Conservation (phyloP, 2,113 vertebrate genomes). For the Trachemys scripta region DNA sequence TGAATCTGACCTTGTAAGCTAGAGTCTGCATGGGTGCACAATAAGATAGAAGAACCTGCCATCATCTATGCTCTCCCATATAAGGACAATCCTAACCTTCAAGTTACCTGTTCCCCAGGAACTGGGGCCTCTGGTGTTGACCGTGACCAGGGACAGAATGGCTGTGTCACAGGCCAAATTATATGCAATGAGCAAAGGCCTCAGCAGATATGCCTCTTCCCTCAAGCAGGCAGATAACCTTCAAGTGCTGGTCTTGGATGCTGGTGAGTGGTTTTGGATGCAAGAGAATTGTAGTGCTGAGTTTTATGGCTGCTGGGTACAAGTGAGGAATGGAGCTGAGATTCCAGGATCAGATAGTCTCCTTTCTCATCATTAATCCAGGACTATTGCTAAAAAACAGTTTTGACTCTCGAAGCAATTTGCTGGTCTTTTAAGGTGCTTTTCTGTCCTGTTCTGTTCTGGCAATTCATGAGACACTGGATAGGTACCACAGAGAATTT, state of each 20-base stretch:
- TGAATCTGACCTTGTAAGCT: not conserved
- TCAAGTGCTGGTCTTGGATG: not conserved
- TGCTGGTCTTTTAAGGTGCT: not conserved
- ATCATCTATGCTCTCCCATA: not conserved
- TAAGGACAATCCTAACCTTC: not conserved
- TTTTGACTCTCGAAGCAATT: not conserved
- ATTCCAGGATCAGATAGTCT: not conserved
- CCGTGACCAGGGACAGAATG: not conserved
- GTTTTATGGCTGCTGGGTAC: not conserved
- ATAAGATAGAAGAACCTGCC: not conserved
- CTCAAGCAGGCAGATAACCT: not conserved
- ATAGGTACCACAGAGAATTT: not conserved
- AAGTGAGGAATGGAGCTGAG: not conserved
- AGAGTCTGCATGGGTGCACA: not conserved
- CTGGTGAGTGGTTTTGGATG: no score
- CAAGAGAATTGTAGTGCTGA: no score
- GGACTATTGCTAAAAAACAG: not conserved
- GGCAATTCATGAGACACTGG: not conserved
- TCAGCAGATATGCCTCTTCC: not conserved
- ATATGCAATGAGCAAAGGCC: not conserved
- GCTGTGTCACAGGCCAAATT: not conserved
- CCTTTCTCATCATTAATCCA: not conserved
- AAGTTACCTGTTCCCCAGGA: not conserved
- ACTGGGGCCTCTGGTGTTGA: not conserved
- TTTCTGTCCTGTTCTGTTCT: not conserved